Conservation (phyloP, 2,797 vertebrate genomes). For the Dromococcyx pavoninus region DNA sequence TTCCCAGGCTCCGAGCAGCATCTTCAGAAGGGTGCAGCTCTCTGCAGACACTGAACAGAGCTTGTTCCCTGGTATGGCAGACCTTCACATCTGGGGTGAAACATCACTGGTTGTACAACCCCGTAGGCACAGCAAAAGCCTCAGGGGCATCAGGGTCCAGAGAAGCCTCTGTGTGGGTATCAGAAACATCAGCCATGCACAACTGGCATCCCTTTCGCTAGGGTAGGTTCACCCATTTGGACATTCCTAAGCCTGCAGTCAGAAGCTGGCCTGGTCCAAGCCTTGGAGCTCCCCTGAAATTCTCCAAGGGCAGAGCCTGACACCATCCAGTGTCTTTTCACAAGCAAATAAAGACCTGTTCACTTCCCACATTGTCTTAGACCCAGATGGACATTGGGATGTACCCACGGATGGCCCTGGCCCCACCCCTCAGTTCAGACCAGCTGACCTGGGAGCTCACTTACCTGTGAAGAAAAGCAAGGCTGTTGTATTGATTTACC, state of each 20-base stretch:
- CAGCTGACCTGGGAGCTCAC: background rate
- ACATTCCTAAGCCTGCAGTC: background rate
- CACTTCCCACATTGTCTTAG: no score
- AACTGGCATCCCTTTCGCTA: fast-evolving
- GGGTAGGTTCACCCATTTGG: background rate
- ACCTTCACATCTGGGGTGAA: background rate
- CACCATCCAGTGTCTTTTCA: background rate
- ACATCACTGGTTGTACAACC: fast-evolving
- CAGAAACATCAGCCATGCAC: background rate
- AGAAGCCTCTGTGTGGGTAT: background rate
- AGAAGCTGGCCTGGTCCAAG: background rate
- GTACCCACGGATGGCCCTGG: background rate
- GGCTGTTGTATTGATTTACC: background rate
- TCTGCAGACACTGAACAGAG: background rate
- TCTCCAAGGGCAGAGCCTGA: background rate
- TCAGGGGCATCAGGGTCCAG: background rate
- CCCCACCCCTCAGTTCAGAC: background rate
- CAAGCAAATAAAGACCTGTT: background rate
- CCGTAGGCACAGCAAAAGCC: background rate
- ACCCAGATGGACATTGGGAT: background rate
- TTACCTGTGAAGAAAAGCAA: background rate
- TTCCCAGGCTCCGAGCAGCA: background rate
- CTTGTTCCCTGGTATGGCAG: background rate
- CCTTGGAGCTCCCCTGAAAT: background rate
- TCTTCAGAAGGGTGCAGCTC: background rate